A percentile compares a stretch with the other conserved stretches of the same genome.
phyloP scores from a whole-genome alignment of 1,140 invertebrate species.

The Centruroides vittatus region DNA sequence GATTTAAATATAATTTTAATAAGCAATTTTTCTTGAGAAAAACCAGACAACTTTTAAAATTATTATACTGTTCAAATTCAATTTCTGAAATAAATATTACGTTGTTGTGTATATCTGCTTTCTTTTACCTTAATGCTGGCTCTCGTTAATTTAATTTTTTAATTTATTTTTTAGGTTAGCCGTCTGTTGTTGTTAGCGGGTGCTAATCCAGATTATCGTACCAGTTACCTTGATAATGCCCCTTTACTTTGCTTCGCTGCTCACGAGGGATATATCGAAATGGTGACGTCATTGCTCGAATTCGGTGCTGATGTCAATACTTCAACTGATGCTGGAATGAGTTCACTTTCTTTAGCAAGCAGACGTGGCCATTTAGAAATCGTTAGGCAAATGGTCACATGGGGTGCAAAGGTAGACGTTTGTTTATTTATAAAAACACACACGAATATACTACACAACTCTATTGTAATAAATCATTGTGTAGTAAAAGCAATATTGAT shows the following conservation, averaged over 20 bases:
- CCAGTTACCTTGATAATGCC: conserved; percentile 62
- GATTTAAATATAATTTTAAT: too few relatives aligned
- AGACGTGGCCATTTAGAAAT: conserved; percentile 34
- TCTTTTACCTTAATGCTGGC: not conserved
- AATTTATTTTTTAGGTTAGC: conserved; percentile 46
- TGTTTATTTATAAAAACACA: not conserved
- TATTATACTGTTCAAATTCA: not conserved
- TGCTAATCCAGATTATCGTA: conserved; percentile 56
- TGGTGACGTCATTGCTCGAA: conserved; percentile 75
- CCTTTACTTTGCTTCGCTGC: conserved; percentile 77
- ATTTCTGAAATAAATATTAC: not conserved
- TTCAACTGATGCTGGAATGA: conserved; percentile 72
- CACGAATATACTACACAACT: too few relatives aligned
- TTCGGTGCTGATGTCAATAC: conserved; percentile 82
- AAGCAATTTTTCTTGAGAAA: not conserved
- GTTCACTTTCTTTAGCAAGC: conserved; percentile 60
- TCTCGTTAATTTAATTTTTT: not conserved
- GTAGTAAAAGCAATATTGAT: not conserved
- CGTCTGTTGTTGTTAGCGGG: conserved; percentile 76
- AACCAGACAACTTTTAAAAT: not conserved
- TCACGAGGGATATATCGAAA: conserved; percentile 69
- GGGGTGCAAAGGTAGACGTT: conserved; percentile 26
- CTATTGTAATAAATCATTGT: too few relatives aligned
- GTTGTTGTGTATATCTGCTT: not conserved
- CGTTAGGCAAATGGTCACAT: conserved; percentile 26